A percentile compares a stretch with the other conserved stretches of the same genome.
Evolutionary conservation across 2,113 vertebrate species (phyloP).

Genomic region (Poeciliopsis turrubarensis): DNA sequence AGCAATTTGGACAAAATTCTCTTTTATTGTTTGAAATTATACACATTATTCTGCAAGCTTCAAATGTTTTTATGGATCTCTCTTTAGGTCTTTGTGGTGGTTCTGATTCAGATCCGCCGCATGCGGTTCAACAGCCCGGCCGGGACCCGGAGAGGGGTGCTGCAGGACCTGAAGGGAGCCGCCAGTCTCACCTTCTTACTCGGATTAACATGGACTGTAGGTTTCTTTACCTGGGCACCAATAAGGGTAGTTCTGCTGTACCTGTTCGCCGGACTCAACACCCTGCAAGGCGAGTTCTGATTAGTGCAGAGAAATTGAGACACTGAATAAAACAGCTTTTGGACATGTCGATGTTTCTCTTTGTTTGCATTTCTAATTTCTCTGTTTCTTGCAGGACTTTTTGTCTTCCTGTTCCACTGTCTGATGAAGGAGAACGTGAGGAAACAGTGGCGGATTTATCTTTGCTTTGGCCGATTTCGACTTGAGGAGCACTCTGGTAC

Average conservation of each 20-base stretch:
- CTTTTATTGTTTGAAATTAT: not conserved
- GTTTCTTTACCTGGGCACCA: constrained; percentile 86
- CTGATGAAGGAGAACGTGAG: constrained; percentile 89
- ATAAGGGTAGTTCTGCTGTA: constrained; percentile 84
- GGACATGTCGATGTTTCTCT: not conserved
- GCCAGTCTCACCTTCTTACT: constrained; percentile 87
- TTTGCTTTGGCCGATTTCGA: constrained; percentile 81
- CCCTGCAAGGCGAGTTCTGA: constrained; percentile 84
- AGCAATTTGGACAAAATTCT: not conserved
- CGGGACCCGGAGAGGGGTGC: constrained; percentile 64
- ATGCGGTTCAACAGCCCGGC: constrained; percentile 79
- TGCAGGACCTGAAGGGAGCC: constrained; percentile 84
- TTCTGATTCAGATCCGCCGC: constrained; percentile 85
- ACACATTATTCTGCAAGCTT: no score
- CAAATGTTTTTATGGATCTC: no score
- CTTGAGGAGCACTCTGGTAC: constrained; percentile 84
- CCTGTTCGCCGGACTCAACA: constrained; percentile 88
- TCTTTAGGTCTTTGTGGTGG: constrained; percentile 82
- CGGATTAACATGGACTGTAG: constrained; percentile 88
- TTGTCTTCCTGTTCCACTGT: constrained; percentile 92
- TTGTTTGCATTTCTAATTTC: not conserved
- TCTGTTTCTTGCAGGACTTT: constrained; percentile 80
- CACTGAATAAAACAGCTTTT: not conserved
- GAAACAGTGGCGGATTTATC: constrained; percentile 84
- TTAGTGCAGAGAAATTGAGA: not conserved